Evolutionary conservation across 2,797 vertebrate species (phyloP).

Genomic region (Parauchenoglanis ngamensis): DNA sequence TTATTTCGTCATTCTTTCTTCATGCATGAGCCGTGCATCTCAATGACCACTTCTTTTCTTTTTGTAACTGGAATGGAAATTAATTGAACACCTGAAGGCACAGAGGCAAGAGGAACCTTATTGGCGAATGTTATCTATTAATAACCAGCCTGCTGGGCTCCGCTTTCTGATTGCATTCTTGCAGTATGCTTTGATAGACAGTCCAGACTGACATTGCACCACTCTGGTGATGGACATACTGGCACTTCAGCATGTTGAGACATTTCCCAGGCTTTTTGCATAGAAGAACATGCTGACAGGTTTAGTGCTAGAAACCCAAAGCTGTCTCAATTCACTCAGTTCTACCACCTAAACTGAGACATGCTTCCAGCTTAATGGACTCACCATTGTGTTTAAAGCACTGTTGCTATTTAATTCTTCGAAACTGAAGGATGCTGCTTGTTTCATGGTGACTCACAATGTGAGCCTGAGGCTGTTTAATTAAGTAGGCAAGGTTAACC

Average conservation of each 20-base stretch:
- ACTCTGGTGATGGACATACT: not conserved
- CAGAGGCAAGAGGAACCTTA: slow-evolving; percentile 34
- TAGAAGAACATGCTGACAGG: not conserved
- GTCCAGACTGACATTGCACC: not conserved
- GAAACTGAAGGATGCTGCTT: not conserved
- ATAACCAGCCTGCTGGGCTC: slow-evolving; percentile 34
- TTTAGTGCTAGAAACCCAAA: not conserved
- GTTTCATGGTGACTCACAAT: not conserved
- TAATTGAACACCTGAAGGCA: slow-evolving; percentile 47
- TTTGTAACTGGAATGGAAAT: slow-evolving; percentile 46
- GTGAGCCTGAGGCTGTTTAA: not conserved
- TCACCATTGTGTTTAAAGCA: not conserved
- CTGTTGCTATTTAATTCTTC: not conserved
- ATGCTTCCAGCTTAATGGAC: not conserved
- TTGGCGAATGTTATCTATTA: slow-evolving; percentile 46
- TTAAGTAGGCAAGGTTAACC: not conserved
- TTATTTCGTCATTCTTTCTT: slow-evolving; percentile 39
- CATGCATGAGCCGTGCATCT: slow-evolving; percentile 25
- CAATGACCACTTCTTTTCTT: slow-evolving; percentile 27
- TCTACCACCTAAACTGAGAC: not conserved
- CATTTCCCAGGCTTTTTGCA: not conserved
- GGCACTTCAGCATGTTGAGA: not conserved
- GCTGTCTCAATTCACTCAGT: not conserved
- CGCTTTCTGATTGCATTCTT: slow-evolving; percentile 28
- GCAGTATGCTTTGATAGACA: slow-evolving; percentile 28